Conservation (phyloP, 2,113 vertebrate genomes). For the Dascyllus trimaculatus region DNA sequence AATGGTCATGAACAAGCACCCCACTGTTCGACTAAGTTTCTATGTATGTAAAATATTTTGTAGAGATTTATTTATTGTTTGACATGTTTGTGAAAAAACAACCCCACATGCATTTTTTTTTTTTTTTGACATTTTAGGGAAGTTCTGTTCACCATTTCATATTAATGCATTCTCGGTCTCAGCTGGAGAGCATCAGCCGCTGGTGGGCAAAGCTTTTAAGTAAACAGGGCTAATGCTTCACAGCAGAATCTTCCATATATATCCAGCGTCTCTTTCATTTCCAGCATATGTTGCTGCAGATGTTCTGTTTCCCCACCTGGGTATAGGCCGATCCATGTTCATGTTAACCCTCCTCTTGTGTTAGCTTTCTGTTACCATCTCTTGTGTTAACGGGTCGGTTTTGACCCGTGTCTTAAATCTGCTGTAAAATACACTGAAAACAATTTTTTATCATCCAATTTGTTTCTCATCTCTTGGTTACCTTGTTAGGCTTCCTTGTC, state of each 20-base stretch:
- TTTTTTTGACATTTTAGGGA: slow-evolving; percentile 15
- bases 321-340: background rate
- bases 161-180: background rate
- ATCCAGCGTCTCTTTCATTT: background rate
- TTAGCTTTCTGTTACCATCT: no score
- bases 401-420: no score
- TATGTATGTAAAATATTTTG: background rate
- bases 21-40: no score
- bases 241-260: background rate
- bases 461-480: no score
- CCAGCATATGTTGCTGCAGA: background rate
- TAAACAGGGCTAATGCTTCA: background rate
- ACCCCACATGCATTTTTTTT: background rate
- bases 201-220: background rate
- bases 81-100: background rate
- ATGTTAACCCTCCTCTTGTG: no score
- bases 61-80: background rate
- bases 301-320: background rate
- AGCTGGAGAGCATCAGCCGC: slow-evolving; percentile 3
- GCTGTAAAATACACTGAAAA: no score
- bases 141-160: slow-evolving; percentile 15
- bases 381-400: no score
- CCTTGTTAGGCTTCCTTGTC: no score
- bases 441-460: no score
- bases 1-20: no score